A percentile compares a stretch with the other conserved stretches of the same genome.
Conservation (phyloP, 2,888 invertebrate species). For the Synergus umbraculus region DNA sequence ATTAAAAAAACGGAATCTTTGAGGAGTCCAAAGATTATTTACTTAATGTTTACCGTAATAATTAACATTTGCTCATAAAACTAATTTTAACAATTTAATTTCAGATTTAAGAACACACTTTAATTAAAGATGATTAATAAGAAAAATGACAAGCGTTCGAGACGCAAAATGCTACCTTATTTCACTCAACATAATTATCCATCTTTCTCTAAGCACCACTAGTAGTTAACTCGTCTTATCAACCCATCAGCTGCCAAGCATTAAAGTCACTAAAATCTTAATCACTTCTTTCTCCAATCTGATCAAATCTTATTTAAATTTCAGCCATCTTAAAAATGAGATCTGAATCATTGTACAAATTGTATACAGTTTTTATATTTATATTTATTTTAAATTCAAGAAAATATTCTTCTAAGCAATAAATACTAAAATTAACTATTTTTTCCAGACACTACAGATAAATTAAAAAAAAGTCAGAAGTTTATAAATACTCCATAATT, state of each 20-base stretch:
- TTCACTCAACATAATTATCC: slow-evolving; percentile 8
- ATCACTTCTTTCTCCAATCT: slow-evolving; percentile 5
- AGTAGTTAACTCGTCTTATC: slow-evolving; percentile 28
- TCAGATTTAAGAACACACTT: background rate
- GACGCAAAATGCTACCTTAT: background rate
- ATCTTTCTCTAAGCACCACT: slow-evolving; percentile 10
- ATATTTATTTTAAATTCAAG: background rate
- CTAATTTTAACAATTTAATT: background rate
- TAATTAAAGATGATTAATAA: background rate
- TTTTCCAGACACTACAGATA: too few species aligned
- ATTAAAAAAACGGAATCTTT: too few species aligned
- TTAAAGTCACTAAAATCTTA: slow-evolving; percentile 40
- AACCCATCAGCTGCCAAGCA: slow-evolving; percentile 27
- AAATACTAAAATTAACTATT: background rate
- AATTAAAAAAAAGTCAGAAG: background rate
- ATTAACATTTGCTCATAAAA: too few species aligned
- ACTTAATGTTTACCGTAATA: too few species aligned
- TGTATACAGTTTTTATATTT: background rate
- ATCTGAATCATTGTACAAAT: background rate
- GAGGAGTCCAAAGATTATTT: too few species aligned
- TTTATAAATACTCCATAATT: background rate
- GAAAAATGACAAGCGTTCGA: slow-evolving; percentile 3
- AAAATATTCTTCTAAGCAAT: background rate
- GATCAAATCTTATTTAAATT: background rate
- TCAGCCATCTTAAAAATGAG: background rate